These are phyloP conservation scores for Pterocles orientalis DNA, from an alignment of 2,113 vertebrate species.

Conservation along the genomic window DNA sequence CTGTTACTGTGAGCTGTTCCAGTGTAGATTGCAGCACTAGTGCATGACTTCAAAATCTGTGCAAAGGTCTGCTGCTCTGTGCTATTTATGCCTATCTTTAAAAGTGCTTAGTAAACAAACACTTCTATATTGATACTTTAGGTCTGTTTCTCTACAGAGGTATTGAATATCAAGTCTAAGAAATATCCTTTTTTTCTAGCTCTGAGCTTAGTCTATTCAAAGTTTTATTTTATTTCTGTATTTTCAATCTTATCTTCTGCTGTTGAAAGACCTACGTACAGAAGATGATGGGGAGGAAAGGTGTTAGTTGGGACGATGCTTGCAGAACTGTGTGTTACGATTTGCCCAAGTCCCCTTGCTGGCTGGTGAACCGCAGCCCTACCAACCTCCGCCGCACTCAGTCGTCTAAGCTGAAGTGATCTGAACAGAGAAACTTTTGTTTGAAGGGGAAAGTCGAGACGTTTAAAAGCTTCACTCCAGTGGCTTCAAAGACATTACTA, in stretches of 20 bases:
- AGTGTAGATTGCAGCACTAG: constrained; percentile 60
- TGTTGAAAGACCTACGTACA: background rate
- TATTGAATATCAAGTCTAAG: background rate
- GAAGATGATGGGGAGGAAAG: background rate
- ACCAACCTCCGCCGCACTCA: background rate
- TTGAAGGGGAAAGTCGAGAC: background rate
- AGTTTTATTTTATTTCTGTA: background rate
- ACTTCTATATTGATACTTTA: constrained; percentile 27
- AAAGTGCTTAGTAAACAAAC: constrained; percentile 62
- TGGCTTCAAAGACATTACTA: background rate
- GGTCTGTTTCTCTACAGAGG: background rate
- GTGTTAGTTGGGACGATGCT: no score
- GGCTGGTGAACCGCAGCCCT: background rate
- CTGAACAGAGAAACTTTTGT: background rate
- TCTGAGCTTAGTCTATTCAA: background rate
- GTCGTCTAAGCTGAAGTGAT: background rate
- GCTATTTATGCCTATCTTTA: constrained; percentile 55
- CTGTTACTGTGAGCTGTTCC: constrained; percentile 72
- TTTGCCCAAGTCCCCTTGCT: fast-evolving
- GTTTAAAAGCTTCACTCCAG: background rate
- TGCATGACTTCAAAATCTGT: constrained; percentile 66
- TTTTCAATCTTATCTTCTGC: background rate
- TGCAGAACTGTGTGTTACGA: background rate
- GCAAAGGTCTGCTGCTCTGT: constrained; percentile 54
- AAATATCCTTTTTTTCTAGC: background rate